Conservation (phyloP, 2,797 vertebrate genomes). For the Ambastaia sidthimunki region DNA sequence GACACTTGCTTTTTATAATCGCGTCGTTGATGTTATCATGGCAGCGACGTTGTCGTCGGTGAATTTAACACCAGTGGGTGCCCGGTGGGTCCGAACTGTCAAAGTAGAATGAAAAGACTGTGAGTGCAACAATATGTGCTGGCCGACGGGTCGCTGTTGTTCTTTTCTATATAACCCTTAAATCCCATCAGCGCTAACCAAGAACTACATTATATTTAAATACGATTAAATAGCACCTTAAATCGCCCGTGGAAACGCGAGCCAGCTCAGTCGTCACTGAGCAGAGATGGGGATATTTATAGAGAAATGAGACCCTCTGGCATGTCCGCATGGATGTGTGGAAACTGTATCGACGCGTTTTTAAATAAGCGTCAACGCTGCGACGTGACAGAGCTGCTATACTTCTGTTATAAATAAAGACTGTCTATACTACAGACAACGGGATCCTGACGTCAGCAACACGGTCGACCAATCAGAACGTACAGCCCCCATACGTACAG, state of each 20-base stretch:
- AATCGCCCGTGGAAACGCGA: slow-evolving; percentile 38
- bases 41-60: not conserved
- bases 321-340: slow-evolving; percentile 47
- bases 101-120: not conserved
- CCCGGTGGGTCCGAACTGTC: not conserved
- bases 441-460: not conserved
- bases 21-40: not conserved
- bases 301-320: slow-evolving; percentile 62
- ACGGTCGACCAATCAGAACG: not conserved
- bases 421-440: not conserved
- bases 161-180: not conserved
- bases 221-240: not conserved
- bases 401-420: too few relatives aligned
- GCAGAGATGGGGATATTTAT: slow-evolving; percentile 63
- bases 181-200: not conserved
- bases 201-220: not conserved
- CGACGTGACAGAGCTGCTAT: too few relatives aligned
- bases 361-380: not conserved
- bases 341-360: not conserved
- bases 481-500: not conserved
- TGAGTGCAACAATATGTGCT: not conserved
- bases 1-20: not conserved
- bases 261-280: slow-evolving; percentile 48
- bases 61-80: not conserved
- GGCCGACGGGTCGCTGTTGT: not conserved